Percentiles rank a stretch among this genome's conserved stretches.
Evolutionary conservation across 2,888 invertebrate species (phyloP).

Genomic region (Mythimna ferrago): DNA sequence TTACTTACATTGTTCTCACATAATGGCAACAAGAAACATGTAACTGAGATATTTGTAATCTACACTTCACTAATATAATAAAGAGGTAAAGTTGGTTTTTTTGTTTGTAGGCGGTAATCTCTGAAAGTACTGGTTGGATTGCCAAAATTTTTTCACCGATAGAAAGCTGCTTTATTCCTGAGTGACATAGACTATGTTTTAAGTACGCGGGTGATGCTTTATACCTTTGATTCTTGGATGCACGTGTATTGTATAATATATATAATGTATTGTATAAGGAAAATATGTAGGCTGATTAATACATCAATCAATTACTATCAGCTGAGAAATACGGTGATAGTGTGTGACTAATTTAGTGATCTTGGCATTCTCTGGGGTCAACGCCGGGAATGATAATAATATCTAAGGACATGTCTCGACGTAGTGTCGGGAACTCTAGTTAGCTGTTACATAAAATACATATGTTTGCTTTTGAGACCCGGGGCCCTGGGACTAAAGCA

Average conservation of each 20-base stretch:
- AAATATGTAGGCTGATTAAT: conserved; percentile 12
- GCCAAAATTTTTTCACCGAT: no score
- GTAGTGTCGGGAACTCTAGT: conserved; percentile 6
- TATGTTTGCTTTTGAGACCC: not conserved
- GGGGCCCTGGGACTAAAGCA: no score
- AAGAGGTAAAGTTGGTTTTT: no score
- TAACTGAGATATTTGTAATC: no score
- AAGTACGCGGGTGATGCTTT: no score
- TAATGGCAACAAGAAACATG: no score
- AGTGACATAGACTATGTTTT: no score
- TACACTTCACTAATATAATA: no score
- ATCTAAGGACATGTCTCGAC: conserved; percentile 35
- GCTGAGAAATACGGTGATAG: conserved; percentile 35
- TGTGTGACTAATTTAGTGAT: conserved; percentile 51
- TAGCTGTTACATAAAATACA: conserved; percentile 11
- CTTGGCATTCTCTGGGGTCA: conserved; percentile 52
- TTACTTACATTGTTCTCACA: no score
- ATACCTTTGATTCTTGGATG: not conserved
- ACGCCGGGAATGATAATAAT: conserved; percentile 20
- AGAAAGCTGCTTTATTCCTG: no score
- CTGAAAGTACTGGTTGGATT: no score
- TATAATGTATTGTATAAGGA: not conserved
- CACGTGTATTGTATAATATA: not conserved
- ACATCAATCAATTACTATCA: conserved; percentile 38
- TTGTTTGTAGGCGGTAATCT: no score